Base-by-base conservation (phyloP, 2,888 invertebrate genomes). In the Hypomecis atomaria region DNA sequence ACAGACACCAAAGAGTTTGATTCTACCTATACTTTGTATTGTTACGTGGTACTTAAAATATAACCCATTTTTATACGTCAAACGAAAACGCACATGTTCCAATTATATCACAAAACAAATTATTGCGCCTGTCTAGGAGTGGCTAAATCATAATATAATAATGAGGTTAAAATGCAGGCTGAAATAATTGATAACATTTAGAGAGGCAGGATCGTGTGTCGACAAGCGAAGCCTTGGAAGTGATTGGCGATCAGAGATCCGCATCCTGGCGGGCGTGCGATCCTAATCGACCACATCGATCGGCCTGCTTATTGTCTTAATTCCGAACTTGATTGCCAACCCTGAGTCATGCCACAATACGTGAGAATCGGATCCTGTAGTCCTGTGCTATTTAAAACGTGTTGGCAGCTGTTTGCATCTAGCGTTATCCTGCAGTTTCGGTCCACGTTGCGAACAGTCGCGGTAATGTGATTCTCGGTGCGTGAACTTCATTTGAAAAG, bases 201-300 rank as follows among this genome's bases (percentile, higher is more conserved):
- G 86, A 86, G 84, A 85, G 86, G 84, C 79, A 74, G 80, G 78
- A 83, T 80, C 83, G 81, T 83, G 81, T 84, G 82, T 83, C 78
- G 78, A 64, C 81, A 74, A 74, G 72, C 75, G 73, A 78, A 86
- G 76, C 88, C 88, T 88, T 88, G 87, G 79, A 81, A 84, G 87
- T 88, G 87, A 88, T 82, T 78, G 87, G 85, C 78, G 69, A 73
- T 74, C 78, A 77, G 72, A 85, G 84, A 88, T 89, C 87, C 87
- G 87, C 81, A 85, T 89, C 89, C 88, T 86, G 82, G 71, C 76
- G 11, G 11, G 54, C 55, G 13, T 43, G 42, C 45, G 47, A 60
- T 52, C 47, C 53, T 10, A 50, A 48, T 48, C 49, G 49, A 59
- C 43, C 49, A 59, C 50, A 50, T 48, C 59, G 49, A 64, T 59